Base-by-base conservation (phyloP, 2,797 vertebrate genomes). In the Triplophysa bombifrons region DNA sequence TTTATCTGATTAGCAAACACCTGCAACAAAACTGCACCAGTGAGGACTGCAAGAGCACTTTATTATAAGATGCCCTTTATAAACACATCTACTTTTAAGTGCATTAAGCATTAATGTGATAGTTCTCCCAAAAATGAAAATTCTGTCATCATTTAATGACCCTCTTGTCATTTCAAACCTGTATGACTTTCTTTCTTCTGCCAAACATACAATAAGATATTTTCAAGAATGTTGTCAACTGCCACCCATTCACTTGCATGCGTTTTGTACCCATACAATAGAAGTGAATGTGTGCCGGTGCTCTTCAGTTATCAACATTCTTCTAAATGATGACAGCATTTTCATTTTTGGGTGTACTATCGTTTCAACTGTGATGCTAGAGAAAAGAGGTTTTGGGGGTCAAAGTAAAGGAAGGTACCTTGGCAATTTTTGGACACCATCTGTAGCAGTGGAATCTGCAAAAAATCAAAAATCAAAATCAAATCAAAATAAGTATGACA, bases 401-500 rank as follows among this genome's bases (percentile, higher is more conserved):
- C 8, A 86, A 87, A 87, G 87, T 11, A 78, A 74, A 84, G 83
- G 75, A 82, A 81, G 80, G 91, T 90, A 94, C 94, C 91, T 95
- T 92, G 90, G 91, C 88, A 90, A 85, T 90, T 93, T 91, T 89
- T 91, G 85, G 88, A 83, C 93, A 91, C 87, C 92, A 83, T 92
- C 90, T 90, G 92, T 84, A 78, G 89, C 89, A 78, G 90, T 86
- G 53, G 91, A 92, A 91, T 95, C 94, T 95, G 92, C 73, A 94
- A 95, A 91, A 88, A 38, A 38, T 38, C 6, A 38, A 38, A 93
- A 38, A 38, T 7, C 67, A 72, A 88, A 89, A 93, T 93, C 90
- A 85, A 91, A 92, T 87, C 90, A 87, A 89, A 90, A 90, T 85
- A 80, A 79, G 34, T 48, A 78, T 67, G 5, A 78, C 58, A 66